Conservation (phyloP, 2,888 invertebrate species). For the Ephialtes manifestator region DNA sequence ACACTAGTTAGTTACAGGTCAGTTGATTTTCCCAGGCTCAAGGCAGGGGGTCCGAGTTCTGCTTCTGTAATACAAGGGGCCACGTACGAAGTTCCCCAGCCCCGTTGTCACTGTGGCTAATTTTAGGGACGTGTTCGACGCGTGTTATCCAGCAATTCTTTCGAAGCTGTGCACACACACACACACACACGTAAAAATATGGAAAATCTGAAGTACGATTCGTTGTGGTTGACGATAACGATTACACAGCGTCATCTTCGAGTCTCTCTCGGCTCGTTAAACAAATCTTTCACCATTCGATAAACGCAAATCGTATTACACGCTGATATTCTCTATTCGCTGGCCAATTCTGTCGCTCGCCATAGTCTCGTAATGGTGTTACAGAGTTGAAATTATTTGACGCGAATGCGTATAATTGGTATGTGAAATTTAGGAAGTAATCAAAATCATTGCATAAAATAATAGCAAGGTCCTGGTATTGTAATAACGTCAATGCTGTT, state of each 20-base stretch:
- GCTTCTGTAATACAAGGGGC: conserved; percentile 67
- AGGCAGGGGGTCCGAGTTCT: conserved; percentile 70
- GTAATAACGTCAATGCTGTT: not conserved
- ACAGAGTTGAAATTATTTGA: conserved; percentile 8
- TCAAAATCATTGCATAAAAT: not conserved
- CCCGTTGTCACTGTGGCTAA: conserved; percentile 85
- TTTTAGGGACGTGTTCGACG: conserved; percentile 81
- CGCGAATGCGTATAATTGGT: not conserved
- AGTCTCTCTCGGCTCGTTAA: conserved; percentile 49
- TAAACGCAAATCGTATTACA: conserved; percentile 51
- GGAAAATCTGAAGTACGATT: conserved; percentile 36
- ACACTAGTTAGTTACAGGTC: conserved; percentile 86
- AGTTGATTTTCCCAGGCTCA: conserved; percentile 85
- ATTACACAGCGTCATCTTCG: conserved; percentile 55
- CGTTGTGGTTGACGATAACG: conserved; percentile 53
- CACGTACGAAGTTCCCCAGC: conserved; percentile 34
- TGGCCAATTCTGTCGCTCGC: not conserved
- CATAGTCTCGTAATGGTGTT: conserved; percentile 28
- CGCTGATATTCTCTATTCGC: not conserved
- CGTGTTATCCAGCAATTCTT: conserved; percentile 63
- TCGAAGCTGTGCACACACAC: conserved; percentile 18
- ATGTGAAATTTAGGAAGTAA: conserved; percentile 23
- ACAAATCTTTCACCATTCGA: conserved; percentile 60
- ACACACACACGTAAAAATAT: conserved; percentile 7
- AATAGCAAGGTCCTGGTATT: not conserved